Base-by-base conservation (phyloP, 2,888 invertebrate genomes). In the Conistra vaccinii region DNA sequence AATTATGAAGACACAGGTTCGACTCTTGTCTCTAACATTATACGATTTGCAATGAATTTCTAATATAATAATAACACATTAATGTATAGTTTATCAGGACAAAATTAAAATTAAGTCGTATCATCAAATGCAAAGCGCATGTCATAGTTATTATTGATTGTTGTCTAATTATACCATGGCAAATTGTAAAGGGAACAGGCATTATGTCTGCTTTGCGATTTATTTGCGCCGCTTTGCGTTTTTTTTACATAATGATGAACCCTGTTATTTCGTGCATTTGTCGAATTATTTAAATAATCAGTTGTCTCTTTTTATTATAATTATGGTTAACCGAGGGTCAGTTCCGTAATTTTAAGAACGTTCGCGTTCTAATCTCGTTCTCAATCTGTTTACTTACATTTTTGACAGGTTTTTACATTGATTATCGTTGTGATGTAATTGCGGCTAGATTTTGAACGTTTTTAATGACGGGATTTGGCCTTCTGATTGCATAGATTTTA, bases 141-240 rank as follows among this genome's bases (percentile, higher is more conserved):
- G 12, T 45, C 12, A 20, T 42, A 29, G 45, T 45, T 45, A 14
- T 20, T 48, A 23, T 65, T 48, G 9, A 65, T 65, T 17, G 2
- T 32, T 23, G 48, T 23, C 48, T 48, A 48, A 65, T 23, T 29
- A 29, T 29, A 65, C 14, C 23, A 14, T 48, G 20, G 2, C 29
- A 2, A 45, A 23, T 26, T 45, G 23, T 23, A 29, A 29, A 65
- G 17, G 3, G n/a, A n/a, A n/a, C n/a, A n/a, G n/a, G 12, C 20
- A 26, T n/a, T 62, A 42, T 26, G 5, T 12, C 45, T 32, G 65
- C 53, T 6, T 35, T 66, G 66, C 66, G 23, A 66, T 32, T 66
- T 17, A 17, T 51, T 51, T 32, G 29, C 65, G 5, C n/a, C 17
- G 23, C 10, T 6, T 32, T 51, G n/a, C 32, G n/a, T 32, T 32